Percentiles rank a stretch among this genome's conserved stretches.
phyloP scores from a whole-genome alignment of 2,113 vertebrate genomes.

The Lycocorax pyrrhopterus region DNA sequence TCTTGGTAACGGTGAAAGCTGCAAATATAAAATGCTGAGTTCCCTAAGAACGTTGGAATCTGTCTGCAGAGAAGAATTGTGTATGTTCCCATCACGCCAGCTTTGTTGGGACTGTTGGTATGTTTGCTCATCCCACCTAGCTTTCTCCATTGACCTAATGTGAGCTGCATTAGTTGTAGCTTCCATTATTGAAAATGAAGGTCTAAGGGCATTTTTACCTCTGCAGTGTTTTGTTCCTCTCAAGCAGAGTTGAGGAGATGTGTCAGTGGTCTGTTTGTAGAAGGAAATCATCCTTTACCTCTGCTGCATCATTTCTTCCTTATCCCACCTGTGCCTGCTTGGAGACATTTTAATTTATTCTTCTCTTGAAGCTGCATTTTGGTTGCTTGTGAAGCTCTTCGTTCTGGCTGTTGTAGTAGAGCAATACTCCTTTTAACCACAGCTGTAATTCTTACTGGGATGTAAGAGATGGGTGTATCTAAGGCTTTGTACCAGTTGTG shows the following conservation, averaged over 20 bases:
- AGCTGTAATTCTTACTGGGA: neutral
- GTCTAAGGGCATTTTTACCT: neutral
- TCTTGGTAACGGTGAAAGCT: neutral
- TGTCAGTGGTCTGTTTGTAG: rapidly evolving
- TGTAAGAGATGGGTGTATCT: neutral
- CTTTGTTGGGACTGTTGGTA: neutral
- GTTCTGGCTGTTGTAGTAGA: neutral
- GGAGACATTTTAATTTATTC: neutral
- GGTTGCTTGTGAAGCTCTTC: neutral
- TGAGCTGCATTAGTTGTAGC: neutral
- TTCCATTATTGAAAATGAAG: neutral
- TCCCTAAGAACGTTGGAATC: neutral
- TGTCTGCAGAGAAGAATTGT: neutral
- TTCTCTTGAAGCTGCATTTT: neutral
- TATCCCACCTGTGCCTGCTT: neutral
- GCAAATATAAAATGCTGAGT: neutral
- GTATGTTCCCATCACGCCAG: neutral
- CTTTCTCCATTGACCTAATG: neutral
- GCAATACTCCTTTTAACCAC: neutral
- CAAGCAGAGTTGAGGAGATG: neutral
- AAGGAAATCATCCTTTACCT: neutral
- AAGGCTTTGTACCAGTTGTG: neutral
- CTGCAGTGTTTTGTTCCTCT: neutral
- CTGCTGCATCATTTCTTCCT: neutral
- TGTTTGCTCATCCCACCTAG: neutral